A percentile compares a stretch with the other conserved stretches of the same genome.
Conservation (phyloP, 1,140 invertebrate genomes). For the Trachymyrmex septentrionalis region DNA sequence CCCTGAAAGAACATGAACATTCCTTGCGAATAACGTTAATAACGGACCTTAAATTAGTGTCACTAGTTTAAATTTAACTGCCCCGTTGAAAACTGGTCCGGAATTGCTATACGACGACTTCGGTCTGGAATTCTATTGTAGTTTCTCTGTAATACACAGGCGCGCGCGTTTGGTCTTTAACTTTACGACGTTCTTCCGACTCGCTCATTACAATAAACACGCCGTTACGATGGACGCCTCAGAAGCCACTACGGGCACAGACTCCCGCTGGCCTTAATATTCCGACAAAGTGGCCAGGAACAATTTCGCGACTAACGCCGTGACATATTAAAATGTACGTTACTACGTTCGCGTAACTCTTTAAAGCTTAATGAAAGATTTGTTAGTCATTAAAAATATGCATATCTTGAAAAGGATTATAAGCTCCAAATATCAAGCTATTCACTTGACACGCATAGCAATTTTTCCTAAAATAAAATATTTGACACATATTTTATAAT, state of each 20-base stretch:
- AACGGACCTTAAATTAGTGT: constrained; percentile 65
- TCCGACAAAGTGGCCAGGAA: constrained; percentile 71
- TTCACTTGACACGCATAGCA: background rate
- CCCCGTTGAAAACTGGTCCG: constrained; percentile 68
- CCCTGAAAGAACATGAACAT: constrained; percentile 55
- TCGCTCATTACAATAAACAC: constrained; percentile 76
- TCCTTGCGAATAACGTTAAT: constrained; percentile 72
- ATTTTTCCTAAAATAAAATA: constrained; percentile 14
- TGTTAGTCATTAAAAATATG: constrained; percentile 24
- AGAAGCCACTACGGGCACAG: constrained; percentile 61
- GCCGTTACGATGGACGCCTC: constrained; percentile 72
- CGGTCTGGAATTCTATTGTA: constrained; percentile 71
- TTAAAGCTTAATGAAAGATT: constrained; percentile 37
- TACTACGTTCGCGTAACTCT: background rate
- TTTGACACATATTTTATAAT: background rate
- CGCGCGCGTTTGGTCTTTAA: constrained; percentile 69
- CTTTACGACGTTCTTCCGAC: constrained; percentile 72
- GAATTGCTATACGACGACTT: constrained; percentile 64
- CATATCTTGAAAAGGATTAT: background rate
- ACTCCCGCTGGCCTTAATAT: constrained; percentile 71
- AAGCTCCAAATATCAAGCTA: background rate
- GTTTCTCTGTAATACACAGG: constrained; percentile 70
- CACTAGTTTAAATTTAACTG: constrained; percentile 71
- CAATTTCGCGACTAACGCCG: constrained; percentile 68
- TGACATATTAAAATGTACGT: constrained; percentile 63